phyloP scores from a whole-genome alignment of 2,888 invertebrate genomes.

The Lissocephala sabroskyi region DNA sequence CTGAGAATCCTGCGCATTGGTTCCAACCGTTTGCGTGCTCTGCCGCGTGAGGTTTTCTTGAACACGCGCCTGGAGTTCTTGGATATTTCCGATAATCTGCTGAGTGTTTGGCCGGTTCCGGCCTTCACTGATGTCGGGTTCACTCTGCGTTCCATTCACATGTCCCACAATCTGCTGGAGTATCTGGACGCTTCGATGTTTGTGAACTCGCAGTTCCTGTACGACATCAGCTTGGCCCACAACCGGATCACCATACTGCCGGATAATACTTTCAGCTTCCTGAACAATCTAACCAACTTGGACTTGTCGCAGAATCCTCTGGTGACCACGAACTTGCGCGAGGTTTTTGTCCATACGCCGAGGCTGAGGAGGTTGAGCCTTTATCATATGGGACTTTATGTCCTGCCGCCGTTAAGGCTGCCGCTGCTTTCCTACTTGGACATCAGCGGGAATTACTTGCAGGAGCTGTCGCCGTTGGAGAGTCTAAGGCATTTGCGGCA shows the following conservation, averaged over 20 bases:
- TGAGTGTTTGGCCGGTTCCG: constrained; percentile 85
- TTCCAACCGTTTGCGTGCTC: constrained; percentile 80
- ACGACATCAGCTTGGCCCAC: constrained; percentile 83
- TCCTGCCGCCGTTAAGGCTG: constrained; percentile 84
- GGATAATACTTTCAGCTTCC: constrained; percentile 89
- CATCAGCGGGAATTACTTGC: constrained; percentile 84
- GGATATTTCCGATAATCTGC: constrained; percentile 84
- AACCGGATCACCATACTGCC: constrained; percentile 89
- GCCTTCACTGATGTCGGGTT: constrained; percentile 86
- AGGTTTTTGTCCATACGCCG: constrained; percentile 89
- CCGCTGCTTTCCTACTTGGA: constrained; percentile 85
- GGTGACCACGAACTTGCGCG: constrained; percentile 88
- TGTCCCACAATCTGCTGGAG: constrained; percentile 86
- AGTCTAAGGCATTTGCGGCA: constrained; percentile 81
- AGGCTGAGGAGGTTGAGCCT: constrained; percentile 85
- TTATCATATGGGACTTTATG: constrained; percentile 83
- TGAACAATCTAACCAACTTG: constrained; percentile 83
- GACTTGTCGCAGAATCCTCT: constrained; percentile 87
- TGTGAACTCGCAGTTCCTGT: constrained; percentile 84
- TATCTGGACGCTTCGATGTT: constrained; percentile 91
- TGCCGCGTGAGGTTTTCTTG: constrained; percentile 85
- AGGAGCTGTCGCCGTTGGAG: constrained; percentile 81
- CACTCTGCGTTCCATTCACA: constrained; percentile 83
- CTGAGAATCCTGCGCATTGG: constrained; percentile 82
- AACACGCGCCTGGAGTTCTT: constrained; percentile 86